Evolutionary conservation across 2,888 invertebrate species (phyloP).

Genomic region (Rhorus exstirpatorius): DNA sequence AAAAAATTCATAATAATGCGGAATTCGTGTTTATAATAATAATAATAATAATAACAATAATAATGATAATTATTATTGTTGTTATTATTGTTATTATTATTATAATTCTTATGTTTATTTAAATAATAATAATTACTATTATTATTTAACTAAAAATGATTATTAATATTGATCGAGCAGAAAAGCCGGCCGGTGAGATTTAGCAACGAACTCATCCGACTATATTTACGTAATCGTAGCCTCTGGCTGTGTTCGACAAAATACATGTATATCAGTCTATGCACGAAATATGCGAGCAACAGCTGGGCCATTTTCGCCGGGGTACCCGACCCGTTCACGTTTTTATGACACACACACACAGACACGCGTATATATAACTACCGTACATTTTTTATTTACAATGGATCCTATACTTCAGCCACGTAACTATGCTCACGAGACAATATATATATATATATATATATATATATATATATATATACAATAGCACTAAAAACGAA

Average conservation of each 20-base stretch:
- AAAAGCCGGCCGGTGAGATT: constrained; percentile 53
- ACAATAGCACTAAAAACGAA: background rate
- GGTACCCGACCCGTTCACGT: constrained; percentile 49
- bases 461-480: background rate
- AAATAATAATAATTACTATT: background rate
- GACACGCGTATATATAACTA: background rate
- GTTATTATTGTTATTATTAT: background rate
- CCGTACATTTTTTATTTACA: background rate
- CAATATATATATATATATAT: background rate
- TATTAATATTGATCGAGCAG: background rate
- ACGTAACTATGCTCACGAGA: background rate
- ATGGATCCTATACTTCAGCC: background rate
- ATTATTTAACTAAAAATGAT: background rate
- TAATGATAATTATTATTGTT: background rate
- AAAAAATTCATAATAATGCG: too few relatives aligned
- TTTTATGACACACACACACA: constrained; percentile 21
- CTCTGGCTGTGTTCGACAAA: constrained; percentile 22
- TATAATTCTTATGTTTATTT: background rate
- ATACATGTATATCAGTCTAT: constrained; percentile 18
- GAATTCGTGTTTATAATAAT: too few relatives aligned
- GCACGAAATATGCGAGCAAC: constrained; percentile 57
- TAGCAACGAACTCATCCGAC: background rate
- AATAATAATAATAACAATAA: background rate
- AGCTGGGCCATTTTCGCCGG: constrained; percentile 64
- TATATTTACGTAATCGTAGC: constrained; percentile 54